These are phyloP conservation scores for Gorsachius magnificus DNA, from an alignment of 2,797 vertebrate species.

Conservation along the genomic window DNA sequence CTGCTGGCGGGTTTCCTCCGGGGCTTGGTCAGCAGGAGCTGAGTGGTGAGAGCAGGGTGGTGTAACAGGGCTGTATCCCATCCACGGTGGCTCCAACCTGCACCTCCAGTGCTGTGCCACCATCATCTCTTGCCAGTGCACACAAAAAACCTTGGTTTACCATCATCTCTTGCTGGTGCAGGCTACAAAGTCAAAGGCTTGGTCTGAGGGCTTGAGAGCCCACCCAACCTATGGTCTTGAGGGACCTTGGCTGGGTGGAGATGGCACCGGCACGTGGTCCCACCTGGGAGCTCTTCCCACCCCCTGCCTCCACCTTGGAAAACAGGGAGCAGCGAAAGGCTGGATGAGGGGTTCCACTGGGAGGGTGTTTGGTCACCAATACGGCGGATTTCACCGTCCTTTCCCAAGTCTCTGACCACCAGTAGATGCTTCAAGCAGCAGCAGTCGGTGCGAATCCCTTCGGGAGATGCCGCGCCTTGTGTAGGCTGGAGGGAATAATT, in stretches of 20 bases:
- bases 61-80: neutral
- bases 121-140: neutral
- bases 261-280: rapidly evolving
- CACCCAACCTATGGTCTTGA: neutral
- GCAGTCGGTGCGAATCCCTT: rapidly evolving
- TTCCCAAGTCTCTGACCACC: neutral
- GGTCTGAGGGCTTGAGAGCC: neutral
- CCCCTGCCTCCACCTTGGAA: rapidly evolving
- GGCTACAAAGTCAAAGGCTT: neutral
- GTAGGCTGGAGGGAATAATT: neutral
- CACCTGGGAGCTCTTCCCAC: neutral
- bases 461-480: rapidly evolving
- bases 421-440: neutral
- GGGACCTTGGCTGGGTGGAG: neutral
- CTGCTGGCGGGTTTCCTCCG: conserved; percentile 36
- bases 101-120: neutral
- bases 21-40: neutral
- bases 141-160: neutral
- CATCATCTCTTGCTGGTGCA: neutral
- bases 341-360: neutral
- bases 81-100: neutral
- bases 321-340: neutral
- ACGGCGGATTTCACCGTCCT: rapidly evolving
- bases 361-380: neutral
- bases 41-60: neutral